These are phyloP conservation scores for Agelas oroides DNA, from an alignment of 37 sponge, comb jelly and placozoan genomes.

Conservation along the genomic window DNA sequence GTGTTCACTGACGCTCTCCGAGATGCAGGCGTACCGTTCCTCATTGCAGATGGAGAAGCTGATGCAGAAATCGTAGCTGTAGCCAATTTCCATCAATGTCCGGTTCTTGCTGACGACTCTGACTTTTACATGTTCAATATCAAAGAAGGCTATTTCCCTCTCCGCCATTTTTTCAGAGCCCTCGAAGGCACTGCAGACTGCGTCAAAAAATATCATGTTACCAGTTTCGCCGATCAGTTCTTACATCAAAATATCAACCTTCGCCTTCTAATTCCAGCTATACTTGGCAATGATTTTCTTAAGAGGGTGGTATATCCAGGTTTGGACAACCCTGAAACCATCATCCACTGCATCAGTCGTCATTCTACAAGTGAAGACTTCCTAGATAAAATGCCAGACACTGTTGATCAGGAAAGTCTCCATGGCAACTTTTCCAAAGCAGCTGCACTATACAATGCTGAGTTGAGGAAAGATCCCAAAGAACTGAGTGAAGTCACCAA, in stretches of 20 bases:
- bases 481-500: not conserved
- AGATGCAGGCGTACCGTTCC: conserved; percentile 22
- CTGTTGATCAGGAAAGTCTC: not conserved
- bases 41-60: conserved; percentile 63
- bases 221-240: too few relatives aligned
- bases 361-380: not conserved
- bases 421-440: not conserved
- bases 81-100: conserved; percentile 46
- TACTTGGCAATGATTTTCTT: not conserved
- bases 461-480: not conserved
- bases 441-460: not conserved
- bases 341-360: not conserved
- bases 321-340: too few relatives aligned
- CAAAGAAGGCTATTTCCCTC: conserved; percentile 50
- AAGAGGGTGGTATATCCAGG: not conserved
- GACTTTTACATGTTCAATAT: conserved; percentile 74
- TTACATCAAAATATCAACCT: not conserved
- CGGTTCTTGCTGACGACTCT: conserved; percentile 58
- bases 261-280: conserved; percentile 1
- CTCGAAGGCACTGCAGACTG: too few relatives aligned
- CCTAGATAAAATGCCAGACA: not conserved
- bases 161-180: not conserved
- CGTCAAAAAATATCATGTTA: too few relatives aligned
- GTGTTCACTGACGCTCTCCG: conserved; percentile 30
- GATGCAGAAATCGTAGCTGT: conserved; percentile 42